Evolutionary conservation across 2,888 invertebrate genomes (phyloP), one percentile per base, ranked within the genome.

Genomic region (Lasioglossum malachurum): DNA sequence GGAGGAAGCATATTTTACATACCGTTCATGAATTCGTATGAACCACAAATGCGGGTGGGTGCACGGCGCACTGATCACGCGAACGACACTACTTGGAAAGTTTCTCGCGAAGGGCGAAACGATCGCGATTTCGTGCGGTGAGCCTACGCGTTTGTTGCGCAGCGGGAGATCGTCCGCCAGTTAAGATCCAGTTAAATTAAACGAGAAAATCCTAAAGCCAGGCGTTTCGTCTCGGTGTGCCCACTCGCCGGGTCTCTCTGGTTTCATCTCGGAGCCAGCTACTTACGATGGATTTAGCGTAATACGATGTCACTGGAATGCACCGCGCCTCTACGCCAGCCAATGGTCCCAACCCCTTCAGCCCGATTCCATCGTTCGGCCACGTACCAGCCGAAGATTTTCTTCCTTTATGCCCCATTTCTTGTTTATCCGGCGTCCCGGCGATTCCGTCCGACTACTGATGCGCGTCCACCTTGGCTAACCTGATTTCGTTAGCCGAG

Each of bases 231-330:
- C 73, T 75, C 35, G 75, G 76, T 41, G 76, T 67, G 75, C 19
- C 57, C 64, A 53, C 46, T 69, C 67, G n/a, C 35, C 72, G 74
- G 38, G 38, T 23, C n/a, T 38, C 16, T 84, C 81, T n/a, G 82
- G 82, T 79, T 84, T 86, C 83, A 83, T 88, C 81, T 73, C 35
- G 75, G 31, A 87, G 83, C 84, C 81, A 77, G 74, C 86, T 87
- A 90, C 91, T 92, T 91, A 92, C 91, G 86, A 88, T 81, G 84
- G 90, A 91, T 91, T 88, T 86, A 80, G 85, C 78, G 80, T 80
- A 80, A 72, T 69, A 79, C 91, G 87, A 87, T 80, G 87, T 87
- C 89, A 81, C 81, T 92, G 80, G 87, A 80, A 88, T 57, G 78
- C 76, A 71, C 19, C 72, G 78, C 46, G 76, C 46, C 53, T 60